A percentile compares a stretch with the other conserved stretches of the same genome.
Conservation (phyloP, 1,140 invertebrate species). For the Thaumetopoea pityocampa region DNA sequence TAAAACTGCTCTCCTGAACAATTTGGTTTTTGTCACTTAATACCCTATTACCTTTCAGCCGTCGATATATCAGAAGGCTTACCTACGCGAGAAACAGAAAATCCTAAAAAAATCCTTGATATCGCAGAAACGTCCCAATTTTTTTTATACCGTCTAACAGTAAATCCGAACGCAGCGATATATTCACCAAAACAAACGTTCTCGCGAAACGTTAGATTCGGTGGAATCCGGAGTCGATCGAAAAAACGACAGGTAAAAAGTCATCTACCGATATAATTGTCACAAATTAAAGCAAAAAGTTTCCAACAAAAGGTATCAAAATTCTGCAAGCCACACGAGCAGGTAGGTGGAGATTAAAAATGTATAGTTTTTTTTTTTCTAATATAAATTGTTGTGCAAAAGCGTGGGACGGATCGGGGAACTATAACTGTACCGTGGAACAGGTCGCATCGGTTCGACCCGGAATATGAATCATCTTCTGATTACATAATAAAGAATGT, state of each 20-base stretch:
- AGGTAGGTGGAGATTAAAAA: slow-evolving; percentile 64
- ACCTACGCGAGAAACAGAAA: slow-evolving; percentile 9
- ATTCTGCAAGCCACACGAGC: slow-evolving; percentile 75
- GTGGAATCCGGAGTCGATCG: slow-evolving; percentile 35
- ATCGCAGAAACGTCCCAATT: slow-evolving; percentile 17
- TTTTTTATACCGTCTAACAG: slow-evolving; percentile 37
- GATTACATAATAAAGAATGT: slow-evolving; percentile 18
- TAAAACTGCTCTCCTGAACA: too few relatives aligned
- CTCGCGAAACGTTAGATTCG: slow-evolving; percentile 55
- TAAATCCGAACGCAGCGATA: slow-evolving; percentile 39
- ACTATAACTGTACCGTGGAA: slow-evolving; percentile 57
- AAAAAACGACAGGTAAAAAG: slow-evolving; percentile 72
- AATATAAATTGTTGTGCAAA: slow-evolving; percentile 72
- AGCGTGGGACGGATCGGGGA: slow-evolving; percentile 58
- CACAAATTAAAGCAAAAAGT: slow-evolving; percentile 75
- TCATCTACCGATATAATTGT: slow-evolving; percentile 75
- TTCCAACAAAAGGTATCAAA: slow-evolving; percentile 70
- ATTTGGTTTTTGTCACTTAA: too few relatives aligned
- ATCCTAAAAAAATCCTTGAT: slow-evolving; percentile 5
- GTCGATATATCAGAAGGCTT: too few relatives aligned
- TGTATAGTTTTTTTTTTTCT: slow-evolving; percentile 50
- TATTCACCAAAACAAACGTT: slow-evolving; percentile 56
- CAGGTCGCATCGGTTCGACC: slow-evolving; percentile 30
- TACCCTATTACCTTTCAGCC: too few relatives aligned
- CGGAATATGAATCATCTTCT: slow-evolving; percentile 36